These are phyloP conservation scores for Babyrousa celebensis DNA, from an alignment of 2,797 vertebrate genomes.

Conservation along the genomic window DNA sequence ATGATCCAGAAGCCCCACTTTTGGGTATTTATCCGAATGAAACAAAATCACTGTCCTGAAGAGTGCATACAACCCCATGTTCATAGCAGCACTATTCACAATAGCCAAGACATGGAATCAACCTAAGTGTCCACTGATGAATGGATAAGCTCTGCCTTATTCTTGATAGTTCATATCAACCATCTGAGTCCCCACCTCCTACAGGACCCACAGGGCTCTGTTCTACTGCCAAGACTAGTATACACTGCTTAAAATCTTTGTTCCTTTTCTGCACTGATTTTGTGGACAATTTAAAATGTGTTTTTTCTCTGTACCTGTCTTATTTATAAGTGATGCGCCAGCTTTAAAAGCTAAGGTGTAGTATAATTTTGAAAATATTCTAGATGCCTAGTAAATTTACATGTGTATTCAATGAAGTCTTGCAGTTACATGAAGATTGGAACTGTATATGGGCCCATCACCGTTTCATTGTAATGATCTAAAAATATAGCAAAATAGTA, in stretches of 20 bases:
- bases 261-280: constrained; percentile 25
- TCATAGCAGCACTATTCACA: neutral
- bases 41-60: neutral
- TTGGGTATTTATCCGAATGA: neutral
- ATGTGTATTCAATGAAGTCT: constrained; percentile 11
- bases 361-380: constrained; percentile 62
- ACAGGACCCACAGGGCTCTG: fast-evolving
- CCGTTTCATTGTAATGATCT: constrained; percentile 31
- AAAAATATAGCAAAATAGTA: constrained; percentile 54
- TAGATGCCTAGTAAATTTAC: constrained; percentile 44
- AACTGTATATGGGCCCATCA: constrained; percentile 18
- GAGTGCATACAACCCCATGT: neutral
- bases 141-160: neutral
- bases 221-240: neutral
- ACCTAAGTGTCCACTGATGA: neutral
- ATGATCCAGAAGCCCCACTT: neutral
- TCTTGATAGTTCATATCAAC: neutral
- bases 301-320: constrained; percentile 32
- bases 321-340: constrained; percentile 47
- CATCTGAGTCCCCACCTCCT: neutral
- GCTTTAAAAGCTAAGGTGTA: constrained; percentile 22
- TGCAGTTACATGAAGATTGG: neutral
- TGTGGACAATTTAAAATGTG: constrained; percentile 65
- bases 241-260: neutral
- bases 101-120: neutral